A percentile compares a stretch with the other conserved stretches of the same genome.
phyloP scores from a whole-genome alignment of 2,888 invertebrate species.

The Apomyelois bistriatella region DNA sequence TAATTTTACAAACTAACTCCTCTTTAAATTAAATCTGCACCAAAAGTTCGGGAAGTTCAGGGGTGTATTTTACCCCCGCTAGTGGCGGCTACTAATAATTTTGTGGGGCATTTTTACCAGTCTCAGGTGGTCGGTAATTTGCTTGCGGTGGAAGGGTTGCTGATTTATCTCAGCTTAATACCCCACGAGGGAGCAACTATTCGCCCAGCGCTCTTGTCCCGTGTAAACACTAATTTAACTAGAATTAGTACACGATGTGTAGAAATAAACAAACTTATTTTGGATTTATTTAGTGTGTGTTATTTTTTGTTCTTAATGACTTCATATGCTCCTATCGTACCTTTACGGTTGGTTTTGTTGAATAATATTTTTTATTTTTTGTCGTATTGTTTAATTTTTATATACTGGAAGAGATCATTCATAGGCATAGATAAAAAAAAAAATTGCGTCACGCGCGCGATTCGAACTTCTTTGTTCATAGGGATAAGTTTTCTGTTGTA shows the following conservation, averaged over 20 bases:
- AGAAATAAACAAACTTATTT: neutral
- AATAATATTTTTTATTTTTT: too few relatives aligned
- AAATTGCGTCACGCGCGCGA: too few relatives aligned
- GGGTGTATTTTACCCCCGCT: conserved; percentile 10
- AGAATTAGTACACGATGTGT: conserved; percentile 13
- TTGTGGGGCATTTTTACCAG: conserved; percentile 68
- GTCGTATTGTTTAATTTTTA: too few relatives aligned
- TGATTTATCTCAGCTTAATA: conserved; percentile 70
- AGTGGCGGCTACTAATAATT: conserved; percentile 47
- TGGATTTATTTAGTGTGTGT: too few relatives aligned
- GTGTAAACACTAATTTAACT: conserved; percentile 61
- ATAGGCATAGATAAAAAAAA: too few relatives aligned
- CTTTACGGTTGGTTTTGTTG: too few relatives aligned
- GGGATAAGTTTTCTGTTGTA: too few relatives aligned
- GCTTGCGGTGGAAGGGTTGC: conserved; percentile 71
- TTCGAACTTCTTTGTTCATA: too few relatives aligned
- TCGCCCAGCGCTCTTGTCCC: conserved; percentile 40
- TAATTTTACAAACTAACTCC: neutral
- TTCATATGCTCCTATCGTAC: too few relatives aligned
- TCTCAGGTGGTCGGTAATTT: conserved; percentile 77
- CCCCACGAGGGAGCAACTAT: conserved; percentile 66
- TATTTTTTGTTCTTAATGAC: too few relatives aligned
- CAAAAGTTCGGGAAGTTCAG: neutral
- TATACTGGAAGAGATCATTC: too few relatives aligned
- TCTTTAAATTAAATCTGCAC: conserved; percentile 2